Conservation (phyloP, 2,888 invertebrate genomes). For the Ophion ventricosus region DNA sequence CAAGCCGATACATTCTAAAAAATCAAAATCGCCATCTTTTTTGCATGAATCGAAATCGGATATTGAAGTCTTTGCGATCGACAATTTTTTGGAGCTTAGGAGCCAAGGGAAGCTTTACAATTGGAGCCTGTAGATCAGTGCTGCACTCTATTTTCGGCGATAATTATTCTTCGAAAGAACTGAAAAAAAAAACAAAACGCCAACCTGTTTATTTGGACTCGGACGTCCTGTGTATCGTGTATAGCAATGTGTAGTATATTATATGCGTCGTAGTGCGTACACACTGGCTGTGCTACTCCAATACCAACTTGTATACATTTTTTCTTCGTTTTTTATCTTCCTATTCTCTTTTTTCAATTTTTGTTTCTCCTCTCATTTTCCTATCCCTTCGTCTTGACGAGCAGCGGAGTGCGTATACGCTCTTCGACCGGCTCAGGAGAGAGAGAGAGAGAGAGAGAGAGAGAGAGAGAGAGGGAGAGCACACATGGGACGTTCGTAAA, state of each 20-base stretch:
- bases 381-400: constrained; percentile 61
- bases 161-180: neutral
- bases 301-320: constrained; percentile 51
- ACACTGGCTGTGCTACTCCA: constrained; percentile 50
- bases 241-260: constrained; percentile 28
- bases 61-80: neutral
- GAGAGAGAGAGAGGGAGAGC: constrained; percentile 48
- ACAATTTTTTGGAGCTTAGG: neutral
- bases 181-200: neutral
- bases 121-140: neutral
- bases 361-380: constrained; percentile 52
- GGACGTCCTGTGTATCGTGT: neutral
- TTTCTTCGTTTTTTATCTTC: constrained; percentile 25
- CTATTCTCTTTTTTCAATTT: constrained; percentile 30
- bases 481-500: constrained; percentile 78
- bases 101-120: neutral
- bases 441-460: constrained; percentile 51
- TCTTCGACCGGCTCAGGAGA: constrained; percentile 60
- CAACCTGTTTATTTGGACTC: neutral
- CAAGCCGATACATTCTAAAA: neutral
- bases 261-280: constrained; percentile 50
- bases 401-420: constrained; percentile 54
- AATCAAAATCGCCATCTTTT: neutral
- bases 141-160: neutral
- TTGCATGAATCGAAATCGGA: neutral